Evolutionary conservation across 2,888 invertebrate species (phyloP), one percentile per base, ranked within the genome.

Genomic region (Patella ulyssiponensis): DNA sequence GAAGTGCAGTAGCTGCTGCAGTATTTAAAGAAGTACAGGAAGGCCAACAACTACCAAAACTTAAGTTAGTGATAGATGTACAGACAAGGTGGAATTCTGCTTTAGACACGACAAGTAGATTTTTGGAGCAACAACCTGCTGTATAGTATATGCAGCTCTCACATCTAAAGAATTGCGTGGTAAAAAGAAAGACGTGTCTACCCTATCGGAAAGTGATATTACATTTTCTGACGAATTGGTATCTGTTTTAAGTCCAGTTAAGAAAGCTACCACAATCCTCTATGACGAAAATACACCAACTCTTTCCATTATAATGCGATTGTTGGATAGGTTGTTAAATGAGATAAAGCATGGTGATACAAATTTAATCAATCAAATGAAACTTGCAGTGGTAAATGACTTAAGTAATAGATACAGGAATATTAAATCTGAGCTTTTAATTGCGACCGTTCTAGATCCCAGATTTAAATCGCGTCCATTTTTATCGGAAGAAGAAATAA

Each of bases 61-160:
- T 69, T 53, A 58, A 74, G 44, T 70, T 77, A 15, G 14, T 77
- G 15, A 44, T n/a, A 20, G 73, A 77, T 58, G 70, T 77, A 52
- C 20, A 51, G n/a, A 77, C 77, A 23, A n/a, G 70, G 17, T 77
- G 77, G 77, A 77, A 77, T 56, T 69, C 69, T 23, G 54, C 69
- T 11, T 77, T 69, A 53, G 69, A 80, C 3, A 82, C 79, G 80
- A 33, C 79, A 12, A 64, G 74, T 27, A 33, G 80, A 20, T 82
- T 69, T 54, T 53, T 82, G n/a, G 77, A 80, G 44, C 80, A 79
- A 33, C 80, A 80, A n/a, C 52, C 79, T 7, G 79, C 80, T 51
- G 72, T 82, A n/a, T 58, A 76, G 72, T 82, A n/a, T 58, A 76
- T 52, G 77, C 82, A 23, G 33, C 75, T 17, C 73, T 80, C 52